These are phyloP conservation scores for Portunus trituberculatus DNA, from an alignment of 1,140 invertebrate species.

Conservation along the genomic window DNA sequence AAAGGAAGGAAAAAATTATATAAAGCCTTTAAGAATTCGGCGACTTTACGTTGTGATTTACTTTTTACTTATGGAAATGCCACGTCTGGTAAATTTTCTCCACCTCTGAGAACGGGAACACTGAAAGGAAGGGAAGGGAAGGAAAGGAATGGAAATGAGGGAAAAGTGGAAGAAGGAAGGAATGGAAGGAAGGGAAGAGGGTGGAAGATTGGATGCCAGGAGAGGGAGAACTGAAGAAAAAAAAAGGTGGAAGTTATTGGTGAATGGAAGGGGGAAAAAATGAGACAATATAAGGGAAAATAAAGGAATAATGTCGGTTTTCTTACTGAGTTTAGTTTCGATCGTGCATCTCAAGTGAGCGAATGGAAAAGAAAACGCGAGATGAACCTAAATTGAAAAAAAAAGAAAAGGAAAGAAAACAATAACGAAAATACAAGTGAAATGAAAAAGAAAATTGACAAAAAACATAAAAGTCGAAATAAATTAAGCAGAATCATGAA, in stretches of 20 bases:
- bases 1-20: background rate
- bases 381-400: background rate
- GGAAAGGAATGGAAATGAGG: background rate
- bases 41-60: no score
- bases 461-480: background rate
- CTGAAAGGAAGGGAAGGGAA: background rate
- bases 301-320: background rate
- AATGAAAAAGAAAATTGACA: background rate
- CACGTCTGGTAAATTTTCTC: background rate
- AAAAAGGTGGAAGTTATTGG: background rate
- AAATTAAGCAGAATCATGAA: background rate
- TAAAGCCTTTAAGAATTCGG: background rate
- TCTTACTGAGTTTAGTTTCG: no score
- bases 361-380: background rate
- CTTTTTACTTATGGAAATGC: no score
- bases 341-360: no score
- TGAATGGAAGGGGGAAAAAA: background rate
- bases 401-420: background rate
- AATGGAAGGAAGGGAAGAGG: background rate
- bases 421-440: background rate
- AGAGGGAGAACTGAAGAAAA: background rate
- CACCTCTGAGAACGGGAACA: background rate
- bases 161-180: background rate
- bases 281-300: background rate
- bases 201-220: background rate